Evolutionary conservation across 2,888 invertebrate genomes (phyloP), one percentile per base, ranked within the genome.

Genomic region (Hirudinaria manillensis): DNA sequence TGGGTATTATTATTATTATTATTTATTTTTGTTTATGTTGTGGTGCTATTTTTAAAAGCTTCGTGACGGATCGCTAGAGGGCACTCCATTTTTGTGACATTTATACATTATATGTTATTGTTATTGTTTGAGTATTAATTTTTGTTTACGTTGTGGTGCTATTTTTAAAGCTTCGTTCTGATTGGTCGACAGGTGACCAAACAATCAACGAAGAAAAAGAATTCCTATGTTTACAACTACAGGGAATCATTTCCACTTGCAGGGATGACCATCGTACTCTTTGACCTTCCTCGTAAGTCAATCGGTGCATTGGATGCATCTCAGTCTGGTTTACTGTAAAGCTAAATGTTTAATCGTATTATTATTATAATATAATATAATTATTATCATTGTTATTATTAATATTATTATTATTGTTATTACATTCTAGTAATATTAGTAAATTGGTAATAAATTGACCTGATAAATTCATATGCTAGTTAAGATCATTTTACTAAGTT

Each of bases 131-230:
- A 29, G 27, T 24, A 72, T 51, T 10, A 24, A n/a, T n/a, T n/a
- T n/a, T n/a, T n/a, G n/a, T n/a, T n/a, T n/a, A n/a, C 24, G 10
- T 38, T 1, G 45, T 45, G 45, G 16, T 45, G 10, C 45, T 45
- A 45, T 45, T 45, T 7, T 45, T 45, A 4, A 3, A 1, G 1
- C 45, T 16, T 45, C 16, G 45, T 16, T 45, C 4, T 45, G 45
- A 45, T 45, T 45, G 45, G 45, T 45, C 16, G 74, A 55, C 81
- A 85, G 84, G 80, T 97, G 77, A 96, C 95, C 65, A 97, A 97
- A 88, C 95, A 96, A 82, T 90, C 95, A 84, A 94, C 93, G 88
- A 96, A 96, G 88, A 96, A 96, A 89, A 96, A 96, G 89, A 93
- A 92, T 51, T 93, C 93, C 34, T 93, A 83, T 73, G 82, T 95